These are phyloP conservation scores for Meteorus cinctellus DNA, from an alignment of 2,888 invertebrate species.

Conservation along the genomic window DNA sequence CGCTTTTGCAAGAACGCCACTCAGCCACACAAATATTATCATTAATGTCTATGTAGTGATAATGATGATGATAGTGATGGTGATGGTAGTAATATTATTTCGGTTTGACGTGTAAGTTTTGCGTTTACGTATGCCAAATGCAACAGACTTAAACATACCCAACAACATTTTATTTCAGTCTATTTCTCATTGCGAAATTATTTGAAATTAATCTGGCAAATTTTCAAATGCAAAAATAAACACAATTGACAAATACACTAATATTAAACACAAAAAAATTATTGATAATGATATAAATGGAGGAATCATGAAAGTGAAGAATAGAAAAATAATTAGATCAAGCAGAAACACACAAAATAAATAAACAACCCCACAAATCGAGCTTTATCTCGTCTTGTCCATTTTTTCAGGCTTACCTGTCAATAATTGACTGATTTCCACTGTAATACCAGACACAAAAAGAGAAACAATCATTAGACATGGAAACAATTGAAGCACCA, in stretches of 20 bases:
- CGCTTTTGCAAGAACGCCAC: slow-evolving; percentile 61
- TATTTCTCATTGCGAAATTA: not conserved
- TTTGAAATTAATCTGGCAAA: slow-evolving; percentile 17
- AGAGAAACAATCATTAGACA: slow-evolving; percentile 5
- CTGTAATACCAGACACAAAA: slow-evolving; percentile 63
- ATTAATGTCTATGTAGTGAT: slow-evolving; percentile 1
- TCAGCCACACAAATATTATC: slow-evolving; percentile 13
- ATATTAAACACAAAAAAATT: not conserved
- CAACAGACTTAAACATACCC: not conserved
- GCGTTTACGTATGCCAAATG: not conserved
- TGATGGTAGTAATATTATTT: not conserved
- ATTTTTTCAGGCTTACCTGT: slow-evolving; percentile 65
- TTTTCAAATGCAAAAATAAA: slow-evolving; percentile 20
- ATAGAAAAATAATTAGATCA: not conserved
- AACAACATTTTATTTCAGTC: slow-evolving; percentile 7
- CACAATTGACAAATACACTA: not conserved
- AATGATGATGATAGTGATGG: slow-evolving; percentile 18
- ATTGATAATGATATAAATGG: not conserved
- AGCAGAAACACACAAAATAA: slow-evolving; percentile 18
- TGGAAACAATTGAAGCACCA: not conserved
- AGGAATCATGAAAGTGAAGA: slow-evolving; percentile 8
- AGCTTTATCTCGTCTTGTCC: slow-evolving; percentile 50
- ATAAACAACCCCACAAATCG: slow-evolving; percentile 34
- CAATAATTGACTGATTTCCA: slow-evolving; percentile 65
- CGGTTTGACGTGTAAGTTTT: not conserved